Percentiles rank a stretch among this genome's conserved stretches.
These are phyloP conservation scores for Fistularia commersonii DNA, from an alignment of 2,797 vertebrate genomes.

Conservation along the genomic window DNA sequence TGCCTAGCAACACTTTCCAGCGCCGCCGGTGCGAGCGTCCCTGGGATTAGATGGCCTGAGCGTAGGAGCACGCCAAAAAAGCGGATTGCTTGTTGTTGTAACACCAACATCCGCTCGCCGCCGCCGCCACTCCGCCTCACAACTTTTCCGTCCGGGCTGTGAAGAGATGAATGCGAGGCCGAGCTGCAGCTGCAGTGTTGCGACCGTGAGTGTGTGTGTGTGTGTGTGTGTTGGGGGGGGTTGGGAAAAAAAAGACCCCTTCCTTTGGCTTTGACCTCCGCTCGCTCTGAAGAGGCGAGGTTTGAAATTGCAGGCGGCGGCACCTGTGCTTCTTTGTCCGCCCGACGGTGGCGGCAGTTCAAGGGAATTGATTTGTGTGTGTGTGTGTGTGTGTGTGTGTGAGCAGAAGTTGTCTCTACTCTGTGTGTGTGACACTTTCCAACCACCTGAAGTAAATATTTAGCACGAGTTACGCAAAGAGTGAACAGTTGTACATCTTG, in stretches of 20 bases:
- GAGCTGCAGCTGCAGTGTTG: conserved; percentile 85
- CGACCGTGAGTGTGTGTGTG: conserved; percentile 74
- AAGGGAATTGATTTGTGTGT: too few species aligned
- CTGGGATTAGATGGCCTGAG: conserved; percentile 51
- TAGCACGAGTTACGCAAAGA: too few species aligned
- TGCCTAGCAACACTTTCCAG: conserved; percentile 68
- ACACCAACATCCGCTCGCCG: too few species aligned
- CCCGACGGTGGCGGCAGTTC: conserved; percentile 7
- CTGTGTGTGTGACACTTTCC: too few species aligned
- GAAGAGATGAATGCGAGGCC: too few species aligned
- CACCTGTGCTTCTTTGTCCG: conserved; percentile 4
- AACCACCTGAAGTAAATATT: too few species aligned
- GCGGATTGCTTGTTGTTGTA: conserved; percentile 21
- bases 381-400: conserved; percentile 9
- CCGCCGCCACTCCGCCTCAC: too few species aligned
- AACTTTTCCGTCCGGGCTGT: too few species aligned
- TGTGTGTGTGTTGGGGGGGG: too few species aligned
- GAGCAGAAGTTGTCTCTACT: conserved; percentile 9
- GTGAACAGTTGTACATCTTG: too few species aligned
- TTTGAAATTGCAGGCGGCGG: conserved; percentile 8
- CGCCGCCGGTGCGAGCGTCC: conserved; percentile 57
- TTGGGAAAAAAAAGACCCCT: conserved; percentile 77
- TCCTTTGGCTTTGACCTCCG: conserved; percentile 93
- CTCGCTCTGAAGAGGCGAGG: conserved; percentile 92
- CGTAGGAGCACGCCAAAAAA: conserved; percentile 40